A percentile compares a stretch with the other conserved stretches of the same genome.
These are phyloP conservation scores for Epinotia demarniana DNA, from an alignment of 2,888 invertebrate genomes.

Conservation along the genomic window DNA sequence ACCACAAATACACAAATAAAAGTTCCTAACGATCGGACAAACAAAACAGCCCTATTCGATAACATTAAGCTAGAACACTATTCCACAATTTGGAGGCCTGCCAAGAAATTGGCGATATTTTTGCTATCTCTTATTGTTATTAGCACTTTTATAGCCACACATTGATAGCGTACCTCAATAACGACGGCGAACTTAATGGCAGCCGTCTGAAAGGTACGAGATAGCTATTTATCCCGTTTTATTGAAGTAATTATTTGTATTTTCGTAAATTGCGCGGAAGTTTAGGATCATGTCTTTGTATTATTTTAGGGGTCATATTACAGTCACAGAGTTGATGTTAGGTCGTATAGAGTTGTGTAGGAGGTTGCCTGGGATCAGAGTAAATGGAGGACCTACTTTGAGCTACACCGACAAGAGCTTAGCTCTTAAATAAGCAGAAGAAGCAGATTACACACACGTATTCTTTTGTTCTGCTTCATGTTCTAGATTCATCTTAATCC, in stretches of 20 bases:
- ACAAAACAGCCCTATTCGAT: slow-evolving; percentile 32
- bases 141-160: slow-evolving; percentile 50
- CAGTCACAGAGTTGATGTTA: too few species aligned
- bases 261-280: slow-evolving; percentile 14
- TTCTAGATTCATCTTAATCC: too few species aligned
- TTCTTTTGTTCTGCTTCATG: too few species aligned
- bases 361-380: too few species aligned
- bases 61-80: slow-evolving; percentile 45
- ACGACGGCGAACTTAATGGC: slow-evolving; percentile 29
- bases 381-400: too few species aligned
- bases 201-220: slow-evolving; percentile 23
- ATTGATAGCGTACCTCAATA: slow-evolving; percentile 37
- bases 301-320: neutral
- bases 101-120: slow-evolving; percentile 55
- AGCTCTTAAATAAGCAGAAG: too few species aligned
- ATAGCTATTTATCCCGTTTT: slow-evolving; percentile 34
- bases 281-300: neutral
- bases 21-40: slow-evolving; percentile 7
- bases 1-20: slow-evolving; percentile 1
- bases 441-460: neutral
- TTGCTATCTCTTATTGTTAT: slow-evolving; percentile 55
- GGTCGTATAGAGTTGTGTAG: too few species aligned
- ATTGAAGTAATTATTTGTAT: slow-evolving; percentile 29
- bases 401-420: too few species aligned
- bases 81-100: slow-evolving; percentile 53